Percentiles rank a stretch among this genome's conserved stretches.
phyloP scores from a whole-genome alignment of 2,888 invertebrate genomes.

The Drosophila cracens region DNA sequence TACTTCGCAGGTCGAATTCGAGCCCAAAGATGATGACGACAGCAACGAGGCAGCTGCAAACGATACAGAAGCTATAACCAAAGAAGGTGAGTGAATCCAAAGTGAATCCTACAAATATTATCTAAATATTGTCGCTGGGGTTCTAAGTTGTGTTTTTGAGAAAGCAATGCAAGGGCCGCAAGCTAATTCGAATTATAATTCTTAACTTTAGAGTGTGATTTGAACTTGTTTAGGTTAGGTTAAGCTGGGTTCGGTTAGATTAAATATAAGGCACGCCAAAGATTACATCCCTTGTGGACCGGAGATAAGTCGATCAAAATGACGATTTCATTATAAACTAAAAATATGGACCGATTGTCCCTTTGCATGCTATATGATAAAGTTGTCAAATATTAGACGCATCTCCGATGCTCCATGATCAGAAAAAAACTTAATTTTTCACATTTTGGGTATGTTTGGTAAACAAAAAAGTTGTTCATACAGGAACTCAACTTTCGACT shows the following conservation, averaged over 20 bases:
- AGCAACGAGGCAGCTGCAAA: constrained; percentile 88
- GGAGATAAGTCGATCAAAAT: too few species aligned
- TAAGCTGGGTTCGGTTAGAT: not conserved
- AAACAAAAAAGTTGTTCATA: not conserved
- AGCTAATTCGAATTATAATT: not conserved
- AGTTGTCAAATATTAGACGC: not conserved
- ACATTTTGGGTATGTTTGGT: not conserved
- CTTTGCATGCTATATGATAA: not conserved
- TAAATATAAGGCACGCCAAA: not conserved
- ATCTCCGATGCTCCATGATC: not conserved
- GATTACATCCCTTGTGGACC: not conserved
- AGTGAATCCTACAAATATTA: too few species aligned
- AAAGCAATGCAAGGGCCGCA: too few species aligned
- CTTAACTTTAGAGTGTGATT: not conserved
- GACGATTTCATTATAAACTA: not conserved
- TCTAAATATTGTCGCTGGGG: too few species aligned
- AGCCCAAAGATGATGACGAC: constrained; percentile 87
- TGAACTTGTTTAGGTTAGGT: not conserved
- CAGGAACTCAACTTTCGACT: not conserved
- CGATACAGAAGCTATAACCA: constrained; percentile 93
- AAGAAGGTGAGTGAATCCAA: constrained; percentile 89
- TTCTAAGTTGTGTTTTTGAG: too few species aligned
- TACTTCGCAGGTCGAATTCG: constrained; percentile 86
- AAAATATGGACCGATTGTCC: not conserved
- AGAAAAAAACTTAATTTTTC: not conserved